These are phyloP conservation scores for Stichodactyla mertensii DNA, from an alignment of 64 coral and sea anemone genomes.

Conservation along the genomic window DNA sequence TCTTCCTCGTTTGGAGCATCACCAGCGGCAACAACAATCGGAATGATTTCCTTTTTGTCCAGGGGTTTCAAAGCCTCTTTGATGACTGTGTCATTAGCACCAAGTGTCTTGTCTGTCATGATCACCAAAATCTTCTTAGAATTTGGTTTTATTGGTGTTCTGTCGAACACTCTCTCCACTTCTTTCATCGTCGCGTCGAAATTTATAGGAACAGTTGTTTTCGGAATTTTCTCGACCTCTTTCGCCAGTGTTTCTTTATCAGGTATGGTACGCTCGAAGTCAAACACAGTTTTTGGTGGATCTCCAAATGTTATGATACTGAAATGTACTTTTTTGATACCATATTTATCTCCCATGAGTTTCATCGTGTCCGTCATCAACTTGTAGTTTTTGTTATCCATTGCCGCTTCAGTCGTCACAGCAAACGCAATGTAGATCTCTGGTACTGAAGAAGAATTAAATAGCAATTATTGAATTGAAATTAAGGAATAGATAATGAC, in stretches of 20 bases:
- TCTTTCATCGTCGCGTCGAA: conserved; percentile 6
- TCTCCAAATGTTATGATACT: conserved; percentile 1
- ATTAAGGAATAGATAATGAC: too few relatives aligned
- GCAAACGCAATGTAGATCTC: conserved; percentile 6
- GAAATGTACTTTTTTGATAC: background rate
- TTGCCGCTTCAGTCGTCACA: background rate
- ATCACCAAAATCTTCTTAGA: conserved; percentile 14
- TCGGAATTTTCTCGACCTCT: conserved; percentile 13
- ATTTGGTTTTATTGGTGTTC: conserved; percentile 1
- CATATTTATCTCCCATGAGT: conserved; percentile 7
- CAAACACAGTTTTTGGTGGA: conserved; percentile 13
- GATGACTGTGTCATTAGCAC: background rate
- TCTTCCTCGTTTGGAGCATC: background rate
- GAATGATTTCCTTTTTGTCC: conserved; percentile 9
- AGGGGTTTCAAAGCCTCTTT: conserved; percentile 8
- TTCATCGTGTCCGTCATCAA: conserved; percentile 24
- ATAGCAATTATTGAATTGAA: background rate
- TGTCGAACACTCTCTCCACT: conserved; percentile 14
- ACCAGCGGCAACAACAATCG: background rate
- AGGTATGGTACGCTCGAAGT: background rate
- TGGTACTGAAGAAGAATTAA: background rate
- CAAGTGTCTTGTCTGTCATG: background rate
- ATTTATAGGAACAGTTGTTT: background rate
- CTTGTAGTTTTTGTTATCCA: background rate
- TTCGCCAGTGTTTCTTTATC: conserved; percentile 8